phyloP scores from a whole-genome alignment of 2,888 invertebrate genomes.

The Lithophane semibrunnea region DNA sequence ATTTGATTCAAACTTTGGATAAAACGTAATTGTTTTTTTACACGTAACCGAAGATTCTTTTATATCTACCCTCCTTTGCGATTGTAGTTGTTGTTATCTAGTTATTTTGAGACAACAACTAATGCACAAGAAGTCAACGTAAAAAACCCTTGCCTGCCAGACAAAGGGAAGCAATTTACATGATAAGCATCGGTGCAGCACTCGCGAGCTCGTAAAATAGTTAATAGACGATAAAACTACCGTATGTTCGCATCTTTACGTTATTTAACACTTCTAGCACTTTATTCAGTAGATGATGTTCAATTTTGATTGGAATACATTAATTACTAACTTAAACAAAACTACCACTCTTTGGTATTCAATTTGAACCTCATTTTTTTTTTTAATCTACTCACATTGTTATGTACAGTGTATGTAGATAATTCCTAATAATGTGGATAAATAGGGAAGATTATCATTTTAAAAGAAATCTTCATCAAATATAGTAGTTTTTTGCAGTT shows the following conservation, averaged over 20 bases:
- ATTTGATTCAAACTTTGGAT: slow-evolving; percentile 28
- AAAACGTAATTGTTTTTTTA: background rate
- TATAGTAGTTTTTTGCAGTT: background rate
- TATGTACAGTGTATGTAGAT: background rate
- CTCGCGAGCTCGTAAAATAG: slow-evolving; percentile 38
- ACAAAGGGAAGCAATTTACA: slow-evolving; percentile 32
- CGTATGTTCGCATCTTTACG: background rate
- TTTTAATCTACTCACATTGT: background rate
- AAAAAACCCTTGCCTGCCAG: background rate
- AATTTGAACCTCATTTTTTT: background rate
- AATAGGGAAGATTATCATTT: background rate
- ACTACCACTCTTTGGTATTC: background rate
- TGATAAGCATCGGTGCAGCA: slow-evolving; percentile 43
- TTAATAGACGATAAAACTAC: slow-evolving; percentile 47
- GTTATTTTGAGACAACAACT: background rate
- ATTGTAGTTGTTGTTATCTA: background rate
- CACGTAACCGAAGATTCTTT: background rate
- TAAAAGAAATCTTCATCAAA: background rate
- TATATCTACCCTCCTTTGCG: background rate
- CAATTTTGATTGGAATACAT: background rate
- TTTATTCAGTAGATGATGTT: background rate
- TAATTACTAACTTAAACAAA: background rate
- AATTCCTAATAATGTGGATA: background rate
- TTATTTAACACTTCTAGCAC: background rate
- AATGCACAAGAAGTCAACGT: background rate